phyloP scores from a whole-genome alignment of 1,140 invertebrate genomes.

The Cherax destructor region DNA sequence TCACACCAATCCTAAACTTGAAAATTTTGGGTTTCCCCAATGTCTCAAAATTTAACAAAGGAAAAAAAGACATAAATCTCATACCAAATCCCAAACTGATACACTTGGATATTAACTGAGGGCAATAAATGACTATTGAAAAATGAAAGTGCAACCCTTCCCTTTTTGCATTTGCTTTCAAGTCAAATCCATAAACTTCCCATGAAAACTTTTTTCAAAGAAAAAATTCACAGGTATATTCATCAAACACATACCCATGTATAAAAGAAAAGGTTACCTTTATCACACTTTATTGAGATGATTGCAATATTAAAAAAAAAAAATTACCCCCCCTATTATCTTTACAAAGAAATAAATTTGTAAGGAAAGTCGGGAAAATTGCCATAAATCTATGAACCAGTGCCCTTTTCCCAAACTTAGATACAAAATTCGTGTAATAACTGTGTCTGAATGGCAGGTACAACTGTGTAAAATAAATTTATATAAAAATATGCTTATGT shows the following conservation, averaged over 20 bases:
- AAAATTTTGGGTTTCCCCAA: background rate
- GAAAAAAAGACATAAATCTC: background rate
- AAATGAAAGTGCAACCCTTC: no score
- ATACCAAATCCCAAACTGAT: background rate
- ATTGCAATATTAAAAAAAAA: constrained; percentile 8
- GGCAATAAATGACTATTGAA: background rate
- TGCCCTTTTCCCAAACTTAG: constrained; percentile 14
- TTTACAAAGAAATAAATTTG: constrained; percentile 28
- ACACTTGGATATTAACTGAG: background rate
- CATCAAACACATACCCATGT: background rate
- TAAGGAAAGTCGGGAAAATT: constrained; percentile 12
- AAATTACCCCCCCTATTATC: constrained; percentile 6
- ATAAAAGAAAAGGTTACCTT: background rate
- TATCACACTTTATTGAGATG: background rate
- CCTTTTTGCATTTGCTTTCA: background rate
- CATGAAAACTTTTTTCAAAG: background rate
- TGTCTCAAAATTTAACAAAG: background rate
- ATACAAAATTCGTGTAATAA: constrained; percentile 30
- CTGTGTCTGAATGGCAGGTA: constrained; percentile 57
- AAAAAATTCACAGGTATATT: background rate
- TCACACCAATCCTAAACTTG: constrained; percentile 20
- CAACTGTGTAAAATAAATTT: constrained; percentile 52
- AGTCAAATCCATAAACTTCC: background rate
- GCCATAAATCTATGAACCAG: constrained; percentile 14
- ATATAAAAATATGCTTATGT: constrained; percentile 51